Percentiles rank a stretch among this genome's conserved stretches.
phyloP scores from a whole-genome alignment of 1,140 invertebrate genomes.

The Drosophila tropicalis region DNA sequence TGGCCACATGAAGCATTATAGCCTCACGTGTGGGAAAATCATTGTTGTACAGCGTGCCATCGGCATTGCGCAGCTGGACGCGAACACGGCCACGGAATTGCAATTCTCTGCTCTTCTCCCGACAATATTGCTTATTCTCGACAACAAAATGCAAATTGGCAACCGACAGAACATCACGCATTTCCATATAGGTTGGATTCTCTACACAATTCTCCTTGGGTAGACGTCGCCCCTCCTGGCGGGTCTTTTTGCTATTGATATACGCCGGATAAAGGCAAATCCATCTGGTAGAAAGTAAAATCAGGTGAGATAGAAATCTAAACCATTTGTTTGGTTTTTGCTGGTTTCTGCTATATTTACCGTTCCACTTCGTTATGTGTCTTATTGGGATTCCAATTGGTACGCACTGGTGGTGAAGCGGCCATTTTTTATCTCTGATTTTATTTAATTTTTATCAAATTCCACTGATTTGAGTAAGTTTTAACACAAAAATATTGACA shows the following conservation, averaged over 20 bases:
- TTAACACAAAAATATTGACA: conserved; percentile 17
- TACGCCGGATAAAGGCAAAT: conserved; percentile 98
- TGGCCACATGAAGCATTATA: conserved; percentile 90
- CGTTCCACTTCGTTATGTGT: conserved; percentile 86
- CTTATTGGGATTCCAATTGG: conserved; percentile 86
- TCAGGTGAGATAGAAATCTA: conserved; percentile 35
- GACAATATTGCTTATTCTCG: conserved; percentile 97
- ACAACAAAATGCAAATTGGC: conserved; percentile 93
- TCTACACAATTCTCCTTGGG: conserved; percentile 94
- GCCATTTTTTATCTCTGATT: conserved; percentile 71
- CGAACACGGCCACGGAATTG: conserved; percentile 93
- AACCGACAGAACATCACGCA: conserved; percentile 93
- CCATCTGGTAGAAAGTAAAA: conserved; percentile 88
- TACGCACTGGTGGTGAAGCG: conserved; percentile 78
- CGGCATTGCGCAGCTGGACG: conserved; percentile 96
- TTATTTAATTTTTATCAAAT: conserved; percentile 1
- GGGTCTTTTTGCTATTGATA: conserved; percentile 96
- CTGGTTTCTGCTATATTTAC: conserved; percentile 54
- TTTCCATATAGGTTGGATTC: conserved; percentile 97
- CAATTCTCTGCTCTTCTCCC: conserved; percentile 95
- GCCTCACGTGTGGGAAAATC: conserved; percentile 91
- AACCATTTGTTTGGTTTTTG: conserved; percentile 16
- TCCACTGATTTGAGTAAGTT: conserved; percentile 2
- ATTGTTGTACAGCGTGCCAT: conserved; percentile 90
- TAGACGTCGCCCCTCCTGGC: conserved; percentile 93